A percentile compares a stretch with the other conserved stretches of the same genome.
Conservation (phyloP, 2,888 invertebrate genomes). For the Aleiodes leptofemur region DNA sequence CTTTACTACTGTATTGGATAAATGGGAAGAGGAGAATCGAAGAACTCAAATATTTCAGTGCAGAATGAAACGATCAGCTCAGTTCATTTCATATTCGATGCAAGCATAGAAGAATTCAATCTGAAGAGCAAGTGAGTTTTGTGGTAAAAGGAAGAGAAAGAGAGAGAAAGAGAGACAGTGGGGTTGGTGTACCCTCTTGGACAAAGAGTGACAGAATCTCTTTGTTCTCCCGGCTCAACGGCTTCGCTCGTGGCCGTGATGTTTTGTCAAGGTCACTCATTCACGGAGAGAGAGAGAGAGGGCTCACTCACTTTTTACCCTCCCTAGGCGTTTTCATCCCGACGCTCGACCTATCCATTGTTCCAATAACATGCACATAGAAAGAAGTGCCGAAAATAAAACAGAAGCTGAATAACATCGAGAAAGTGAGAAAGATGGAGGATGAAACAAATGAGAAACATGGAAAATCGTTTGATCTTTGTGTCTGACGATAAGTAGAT, state of each 20-base stretch:
- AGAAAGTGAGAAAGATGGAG: conserved; percentile 11
- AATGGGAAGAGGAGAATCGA: not conserved
- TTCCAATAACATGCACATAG: conserved; percentile 33
- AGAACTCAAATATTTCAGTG: not conserved
- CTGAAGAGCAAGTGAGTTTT: conserved; percentile 37
- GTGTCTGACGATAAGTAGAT: conserved; percentile 1
- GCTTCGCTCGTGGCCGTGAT: conserved; percentile 71
- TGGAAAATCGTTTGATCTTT: conserved; percentile 15
- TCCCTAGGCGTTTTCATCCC: conserved; percentile 44
- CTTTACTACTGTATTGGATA: no score
- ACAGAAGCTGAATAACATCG: not conserved
- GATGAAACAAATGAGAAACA: conserved; percentile 27
- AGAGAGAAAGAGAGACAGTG: conserved; percentile 37
- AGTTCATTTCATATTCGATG: conserved; percentile 8
- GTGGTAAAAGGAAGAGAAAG: conserved; percentile 56
- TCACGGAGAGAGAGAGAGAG: conserved; percentile 61
- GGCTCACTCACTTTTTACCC: conserved; percentile 52
- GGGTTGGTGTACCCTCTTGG: conserved; percentile 60
- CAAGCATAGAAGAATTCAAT: conserved; percentile 28
- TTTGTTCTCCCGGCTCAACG: conserved; percentile 74
- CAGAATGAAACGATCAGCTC: not conserved
- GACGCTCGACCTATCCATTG: conserved; percentile 32
- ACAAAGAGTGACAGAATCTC: conserved; percentile 74
- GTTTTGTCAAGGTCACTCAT: conserved; percentile 75
- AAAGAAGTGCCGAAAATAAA: conserved; percentile 20